Evolutionary conservation across 2,113 vertebrate genomes (phyloP).

Genomic region (Istiophorus platypterus): DNA sequence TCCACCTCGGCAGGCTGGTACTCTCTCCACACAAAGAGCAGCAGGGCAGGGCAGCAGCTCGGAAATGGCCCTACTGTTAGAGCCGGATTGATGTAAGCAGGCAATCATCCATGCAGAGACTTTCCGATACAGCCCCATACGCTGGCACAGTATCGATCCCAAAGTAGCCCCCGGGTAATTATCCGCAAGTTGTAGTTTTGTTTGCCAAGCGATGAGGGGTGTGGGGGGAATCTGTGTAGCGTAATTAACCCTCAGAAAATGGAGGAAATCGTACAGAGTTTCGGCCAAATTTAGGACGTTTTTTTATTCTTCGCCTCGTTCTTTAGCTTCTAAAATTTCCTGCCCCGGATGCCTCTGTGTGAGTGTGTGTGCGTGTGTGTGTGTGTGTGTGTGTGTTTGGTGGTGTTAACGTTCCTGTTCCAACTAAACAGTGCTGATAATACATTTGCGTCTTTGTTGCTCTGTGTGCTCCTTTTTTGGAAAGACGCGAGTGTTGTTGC

Average conservation of each 20-base stretch:
- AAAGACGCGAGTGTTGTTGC: constrained; percentile 18
- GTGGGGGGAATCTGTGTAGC: constrained; percentile 49
- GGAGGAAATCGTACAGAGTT: not conserved
- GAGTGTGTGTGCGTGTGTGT: no score
- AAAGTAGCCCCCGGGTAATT: constrained; percentile 65
- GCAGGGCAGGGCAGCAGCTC: constrained; percentile 46
- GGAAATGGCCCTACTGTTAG: constrained; percentile 59
- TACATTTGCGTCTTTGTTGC: constrained; percentile 23
- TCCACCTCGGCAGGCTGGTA: constrained; percentile 2
- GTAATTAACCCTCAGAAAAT: constrained; percentile 6
- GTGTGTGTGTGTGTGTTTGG: no score
- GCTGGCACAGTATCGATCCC: constrained; percentile 68
- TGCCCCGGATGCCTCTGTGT: not conserved
- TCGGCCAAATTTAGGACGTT: not conserved
- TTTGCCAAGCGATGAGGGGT: constrained; percentile 46
- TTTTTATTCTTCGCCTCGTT: not conserved
- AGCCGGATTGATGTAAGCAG: constrained; percentile 53
- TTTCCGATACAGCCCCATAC: constrained; percentile 66
- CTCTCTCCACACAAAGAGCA: constrained; percentile 44
- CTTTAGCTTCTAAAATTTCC: not conserved
- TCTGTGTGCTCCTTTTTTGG: constrained; percentile 1
- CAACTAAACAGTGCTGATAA: constrained; percentile 3
- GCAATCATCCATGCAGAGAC: constrained; percentile 51
- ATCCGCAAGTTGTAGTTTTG: constrained; percentile 62
- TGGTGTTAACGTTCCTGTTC: constrained; percentile 37